phyloP scores from a whole-genome alignment of 2,888 invertebrate species.

The Venusia cambrica region DNA sequence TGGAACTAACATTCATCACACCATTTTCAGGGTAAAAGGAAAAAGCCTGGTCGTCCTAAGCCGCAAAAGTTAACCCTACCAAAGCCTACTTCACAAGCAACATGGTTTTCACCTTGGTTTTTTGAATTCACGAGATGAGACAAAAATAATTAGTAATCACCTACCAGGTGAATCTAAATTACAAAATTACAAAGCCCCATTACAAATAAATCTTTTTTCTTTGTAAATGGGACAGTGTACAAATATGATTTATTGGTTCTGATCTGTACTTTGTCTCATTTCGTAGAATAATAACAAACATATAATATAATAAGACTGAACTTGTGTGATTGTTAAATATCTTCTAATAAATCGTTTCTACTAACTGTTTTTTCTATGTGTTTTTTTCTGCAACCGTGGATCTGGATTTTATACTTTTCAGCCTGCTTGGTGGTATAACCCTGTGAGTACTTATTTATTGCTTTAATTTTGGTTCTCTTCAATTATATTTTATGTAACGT shows the following conservation, averaged over 20 bases:
- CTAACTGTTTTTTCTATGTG: constrained; percentile 31
- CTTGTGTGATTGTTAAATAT: constrained; percentile 14
- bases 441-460: constrained; percentile 85
- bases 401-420: constrained; percentile 60
- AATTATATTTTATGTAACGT: too few relatives aligned
- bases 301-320: too few relatives aligned
- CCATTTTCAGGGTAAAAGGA: constrained; percentile 59
- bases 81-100: constrained; percentile 23
- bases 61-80: constrained; percentile 43
- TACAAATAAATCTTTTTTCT: too few relatives aligned
- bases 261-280: too few relatives aligned
- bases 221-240: too few relatives aligned
- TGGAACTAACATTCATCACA: constrained; percentile 16
- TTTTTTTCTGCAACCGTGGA: constrained; percentile 54
- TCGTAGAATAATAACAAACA: too few relatives aligned
- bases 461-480: too few relatives aligned
- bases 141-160: too few relatives aligned
- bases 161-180: too few relatives aligned
- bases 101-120: constrained; percentile 43
- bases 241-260: too few relatives aligned
- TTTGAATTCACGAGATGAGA: constrained; percentile 28
- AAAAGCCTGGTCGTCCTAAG: constrained; percentile 37
- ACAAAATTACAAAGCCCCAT: too few relatives aligned
- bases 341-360: constrained; percentile 28
- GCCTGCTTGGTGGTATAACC: constrained; percentile 97